A percentile compares a stretch with the other conserved stretches of the same genome.
These are phyloP conservation scores for Drosophila demipolita DNA, from an alignment of 2,888 invertebrate species.

Conservation along the genomic window DNA sequence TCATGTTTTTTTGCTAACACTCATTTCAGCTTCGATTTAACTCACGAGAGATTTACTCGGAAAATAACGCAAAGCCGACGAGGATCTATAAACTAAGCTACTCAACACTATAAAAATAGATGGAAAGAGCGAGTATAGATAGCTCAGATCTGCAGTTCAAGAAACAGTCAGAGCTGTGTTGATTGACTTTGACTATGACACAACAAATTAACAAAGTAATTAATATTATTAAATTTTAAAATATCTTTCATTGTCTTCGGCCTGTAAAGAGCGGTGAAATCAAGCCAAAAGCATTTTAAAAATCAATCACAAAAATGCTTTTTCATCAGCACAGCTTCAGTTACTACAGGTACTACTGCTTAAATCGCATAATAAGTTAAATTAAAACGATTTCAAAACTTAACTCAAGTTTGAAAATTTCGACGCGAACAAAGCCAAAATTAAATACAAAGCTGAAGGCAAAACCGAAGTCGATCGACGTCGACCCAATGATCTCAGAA, in stretches of 20 bases:
- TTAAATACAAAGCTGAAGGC: slow-evolving; percentile 13
- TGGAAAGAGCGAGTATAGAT: slow-evolving; percentile 17
- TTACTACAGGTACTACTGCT: slow-evolving; percentile 49
- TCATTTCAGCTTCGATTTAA: slow-evolving; percentile 48
- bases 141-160: background rate
- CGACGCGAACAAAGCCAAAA: slow-evolving; percentile 29
- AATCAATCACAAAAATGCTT: slow-evolving; percentile 30
- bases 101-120: slow-evolving; percentile 19
- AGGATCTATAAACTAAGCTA: slow-evolving; percentile 30
- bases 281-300: slow-evolving; percentile 66
- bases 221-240: slow-evolving; percentile 27
- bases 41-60: slow-evolving; percentile 13
- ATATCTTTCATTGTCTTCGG: slow-evolving; percentile 21
- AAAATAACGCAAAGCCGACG: slow-evolving; percentile 25
- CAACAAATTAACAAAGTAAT: slow-evolving; percentile 37
- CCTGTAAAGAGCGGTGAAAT: slow-evolving; percentile 53
- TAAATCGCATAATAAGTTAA: slow-evolving; percentile 69
- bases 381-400: slow-evolving; percentile 59
- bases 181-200: slow-evolving; percentile 37
- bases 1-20: slow-evolving; percentile 54
- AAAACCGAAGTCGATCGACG: slow-evolving; percentile 11
- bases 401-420: slow-evolving; percentile 49
- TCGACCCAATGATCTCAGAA: slow-evolving; percentile 65
- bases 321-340: slow-evolving; percentile 45
- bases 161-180: slow-evolving; percentile 27